Evolutionary conservation across 2,797 vertebrate species (phyloP).

Genomic region (Furcifer pardalis): DNA sequence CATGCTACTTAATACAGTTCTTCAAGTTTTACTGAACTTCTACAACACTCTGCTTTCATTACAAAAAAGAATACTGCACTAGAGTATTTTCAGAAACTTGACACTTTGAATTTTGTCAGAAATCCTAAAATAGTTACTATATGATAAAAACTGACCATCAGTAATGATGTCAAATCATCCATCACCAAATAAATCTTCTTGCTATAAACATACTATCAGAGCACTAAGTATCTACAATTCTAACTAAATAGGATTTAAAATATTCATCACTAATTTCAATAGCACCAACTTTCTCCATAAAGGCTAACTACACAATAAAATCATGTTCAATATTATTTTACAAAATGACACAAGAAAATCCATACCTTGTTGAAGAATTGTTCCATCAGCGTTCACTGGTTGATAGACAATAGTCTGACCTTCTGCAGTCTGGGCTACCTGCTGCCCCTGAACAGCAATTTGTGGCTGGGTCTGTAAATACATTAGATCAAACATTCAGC

Average conservation of each 20-base stretch:
- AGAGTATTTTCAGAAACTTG: background rate
- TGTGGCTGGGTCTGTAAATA: conserved; percentile 89
- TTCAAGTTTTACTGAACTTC: background rate
- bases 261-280: background rate
- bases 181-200: background rate
- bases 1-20: too few relatives aligned
- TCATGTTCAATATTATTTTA: background rate
- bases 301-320: background rate
- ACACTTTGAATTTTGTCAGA: background rate
- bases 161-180: background rate
- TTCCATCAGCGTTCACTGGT: conserved; percentile 96
- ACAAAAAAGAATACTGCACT: background rate
- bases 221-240: background rate
- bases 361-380: conserved; percentile 95
- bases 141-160: background rate
- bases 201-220: background rate
- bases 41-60: background rate
- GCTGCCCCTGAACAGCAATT: conserved; percentile 95
- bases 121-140: background rate
- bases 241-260: background rate
- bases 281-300: background rate
- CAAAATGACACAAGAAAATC: background rate
- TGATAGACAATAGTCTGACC: conserved; percentile 99
- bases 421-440: conserved; percentile 96
- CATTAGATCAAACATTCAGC: background rate